Conservation (phyloP, 2,113 vertebrate species). For the Rhynchomys soricoides region DNA sequence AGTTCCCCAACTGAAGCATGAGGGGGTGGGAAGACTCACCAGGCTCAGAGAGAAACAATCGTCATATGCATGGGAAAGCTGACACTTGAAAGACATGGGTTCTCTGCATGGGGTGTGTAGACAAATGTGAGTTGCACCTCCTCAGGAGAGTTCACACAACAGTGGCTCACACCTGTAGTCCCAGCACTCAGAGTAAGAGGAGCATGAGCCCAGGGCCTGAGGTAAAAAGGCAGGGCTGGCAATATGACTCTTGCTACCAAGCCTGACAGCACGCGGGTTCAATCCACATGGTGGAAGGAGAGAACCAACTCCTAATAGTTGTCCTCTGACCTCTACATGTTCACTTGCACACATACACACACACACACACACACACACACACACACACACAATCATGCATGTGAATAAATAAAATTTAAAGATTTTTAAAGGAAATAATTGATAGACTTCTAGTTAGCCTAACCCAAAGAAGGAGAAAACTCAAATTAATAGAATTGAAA, state of each 20-base stretch:
- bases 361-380: too few relatives aligned
- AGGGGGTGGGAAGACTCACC: background rate
- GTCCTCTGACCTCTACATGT: background rate
- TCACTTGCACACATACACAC: background rate
- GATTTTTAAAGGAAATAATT: background rate
- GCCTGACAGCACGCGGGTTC: background rate
- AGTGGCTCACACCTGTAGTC: background rate
- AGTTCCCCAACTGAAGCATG: background rate
- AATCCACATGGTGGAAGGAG: background rate
- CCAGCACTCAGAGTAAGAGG: background rate
- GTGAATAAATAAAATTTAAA: background rate
- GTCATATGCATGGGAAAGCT: background rate
- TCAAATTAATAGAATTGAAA: background rate
- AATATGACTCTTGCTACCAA: background rate
- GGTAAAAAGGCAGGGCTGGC: background rate
- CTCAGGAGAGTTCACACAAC: background rate
- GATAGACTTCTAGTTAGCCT: background rate
- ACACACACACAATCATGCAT: background rate
- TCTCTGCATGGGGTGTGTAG: background rate
- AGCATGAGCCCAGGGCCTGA: background rate
- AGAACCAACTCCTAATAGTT: background rate
- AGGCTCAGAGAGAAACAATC: background rate
- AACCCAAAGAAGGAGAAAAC: background rate
- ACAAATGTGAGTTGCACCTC: background rate
- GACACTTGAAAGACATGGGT: background rate